Evolutionary conservation across 2,797 vertebrate genomes (phyloP).

Genomic region (Nyctibius grandis): DNA sequence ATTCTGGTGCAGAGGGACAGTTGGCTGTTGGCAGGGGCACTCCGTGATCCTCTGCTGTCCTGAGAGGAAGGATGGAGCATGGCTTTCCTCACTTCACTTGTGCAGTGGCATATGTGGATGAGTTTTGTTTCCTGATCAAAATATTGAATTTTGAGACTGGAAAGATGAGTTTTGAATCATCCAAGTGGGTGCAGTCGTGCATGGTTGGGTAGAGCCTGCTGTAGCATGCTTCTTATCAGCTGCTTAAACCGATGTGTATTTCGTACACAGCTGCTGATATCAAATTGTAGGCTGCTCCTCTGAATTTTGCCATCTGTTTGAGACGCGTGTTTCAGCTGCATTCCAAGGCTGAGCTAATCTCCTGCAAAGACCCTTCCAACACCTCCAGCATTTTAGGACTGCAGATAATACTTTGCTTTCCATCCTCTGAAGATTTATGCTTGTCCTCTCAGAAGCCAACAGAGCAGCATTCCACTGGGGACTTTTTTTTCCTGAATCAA

Average conservation of each 20-base stretch:
- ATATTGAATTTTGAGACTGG: not conserved
- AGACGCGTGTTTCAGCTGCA: not conserved
- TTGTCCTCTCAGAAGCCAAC: not conserved
- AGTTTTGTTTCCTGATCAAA: not conserved
- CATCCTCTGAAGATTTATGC: not conserved
- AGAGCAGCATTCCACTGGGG: not conserved
- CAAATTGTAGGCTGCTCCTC: not conserved
- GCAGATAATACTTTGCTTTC: not conserved
- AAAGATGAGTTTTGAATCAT: not conserved
- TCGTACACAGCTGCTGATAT: conserved; percentile 19
- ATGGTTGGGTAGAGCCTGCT: not conserved
- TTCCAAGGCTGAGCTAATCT: conserved; percentile 25
- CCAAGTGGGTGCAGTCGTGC: not conserved
- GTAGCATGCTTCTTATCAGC: not conserved
- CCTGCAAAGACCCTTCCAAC: not conserved
- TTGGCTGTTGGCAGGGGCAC: not conserved
- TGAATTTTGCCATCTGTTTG: conserved; percentile 52
- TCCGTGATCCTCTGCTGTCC: not conserved
- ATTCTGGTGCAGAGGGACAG: not conserved
- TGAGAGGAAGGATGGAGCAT: not conserved
- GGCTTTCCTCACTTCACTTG: not conserved
- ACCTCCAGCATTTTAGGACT: not conserved
- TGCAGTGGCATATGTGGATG: fast-evolving
- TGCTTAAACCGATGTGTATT: fast-evolving
- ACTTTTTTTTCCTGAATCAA: not conserved